phyloP scores from a whole-genome alignment of 2,888 invertebrate genomes.

The Protodeltote pygarga region DNA sequence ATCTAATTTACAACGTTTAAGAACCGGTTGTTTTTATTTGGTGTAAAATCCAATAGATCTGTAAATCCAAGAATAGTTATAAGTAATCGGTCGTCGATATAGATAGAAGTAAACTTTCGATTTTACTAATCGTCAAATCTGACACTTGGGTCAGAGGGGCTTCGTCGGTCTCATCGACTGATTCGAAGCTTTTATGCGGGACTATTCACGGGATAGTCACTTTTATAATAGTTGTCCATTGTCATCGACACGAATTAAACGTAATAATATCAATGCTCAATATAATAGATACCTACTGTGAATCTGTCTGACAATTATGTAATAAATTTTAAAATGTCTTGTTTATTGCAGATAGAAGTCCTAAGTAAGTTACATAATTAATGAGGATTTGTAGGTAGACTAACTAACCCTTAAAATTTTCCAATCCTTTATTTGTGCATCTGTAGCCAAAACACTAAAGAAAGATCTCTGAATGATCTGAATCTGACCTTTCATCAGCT shows the following conservation, averaged over 20 bases:
- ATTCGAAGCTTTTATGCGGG: slow-evolving; percentile 27
- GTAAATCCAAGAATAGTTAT: slow-evolving; percentile 8
- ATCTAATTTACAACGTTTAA: slow-evolving; percentile 24
- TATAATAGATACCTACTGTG: no score
- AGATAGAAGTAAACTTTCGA: slow-evolving; percentile 41
- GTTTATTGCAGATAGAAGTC: no score
- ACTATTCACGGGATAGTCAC: slow-evolving; percentile 37
- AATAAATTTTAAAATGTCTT: no score
- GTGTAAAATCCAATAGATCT: slow-evolving; percentile 7
- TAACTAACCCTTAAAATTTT: no score
- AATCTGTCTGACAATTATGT: no score
- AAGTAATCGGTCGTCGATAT: slow-evolving; percentile 1
- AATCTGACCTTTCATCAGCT: no score
- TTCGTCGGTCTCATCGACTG: slow-evolving; percentile 11
- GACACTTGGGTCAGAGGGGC: slow-evolving; percentile 15
- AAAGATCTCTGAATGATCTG: no score
- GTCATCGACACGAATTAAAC: slow-evolving; percentile 37
- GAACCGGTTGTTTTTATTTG: slow-evolving; percentile 12
- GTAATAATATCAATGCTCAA: slow-evolving; percentile 9
- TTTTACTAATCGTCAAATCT: slow-evolving; percentile 34
- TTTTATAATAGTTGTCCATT: slow-evolving; percentile 38
- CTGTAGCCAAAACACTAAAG: no score
- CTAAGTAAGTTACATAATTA: no score
- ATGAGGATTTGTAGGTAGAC: no score
- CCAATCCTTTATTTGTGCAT: no score